Evolutionary conservation across 2,797 vertebrate genomes (phyloP).

Genomic region (Pygocentrus nattereri): DNA sequence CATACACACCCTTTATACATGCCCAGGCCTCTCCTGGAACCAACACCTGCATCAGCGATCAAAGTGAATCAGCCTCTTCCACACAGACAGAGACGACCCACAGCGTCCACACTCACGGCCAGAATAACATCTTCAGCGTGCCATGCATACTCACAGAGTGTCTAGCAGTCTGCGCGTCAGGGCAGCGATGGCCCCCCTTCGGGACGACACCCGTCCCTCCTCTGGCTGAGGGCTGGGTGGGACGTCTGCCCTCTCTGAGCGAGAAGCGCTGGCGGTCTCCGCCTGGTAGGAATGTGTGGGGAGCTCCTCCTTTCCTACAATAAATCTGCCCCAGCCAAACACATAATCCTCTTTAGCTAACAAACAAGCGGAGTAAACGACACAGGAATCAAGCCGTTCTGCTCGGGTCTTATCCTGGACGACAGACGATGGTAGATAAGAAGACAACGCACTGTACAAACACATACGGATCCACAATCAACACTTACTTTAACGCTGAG

Average conservation of each 20-base stretch:
- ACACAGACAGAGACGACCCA: background rate
- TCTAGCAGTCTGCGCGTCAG: conserved; percentile 86
- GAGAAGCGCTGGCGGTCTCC: conserved; percentile 75
- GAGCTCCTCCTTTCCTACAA: conserved; percentile 97
- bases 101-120: background rate
- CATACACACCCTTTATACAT: no score
- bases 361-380: background rate
- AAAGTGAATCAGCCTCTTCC: no score
- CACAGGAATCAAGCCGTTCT: background rate
- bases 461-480: background rate
- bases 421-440: background rate
- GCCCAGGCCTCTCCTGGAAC: no score
- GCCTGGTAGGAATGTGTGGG: conserved; percentile 84
- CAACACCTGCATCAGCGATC: no score
- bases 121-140: background rate
- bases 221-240: conserved; percentile 61
- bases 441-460: background rate
- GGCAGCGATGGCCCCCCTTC: conserved; percentile 73
- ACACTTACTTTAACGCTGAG: conserved; percentile 95
- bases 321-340: conserved; percentile 82
- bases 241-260: conserved; percentile 58
- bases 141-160: conserved; percentile 83
- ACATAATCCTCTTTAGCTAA: conserved; percentile 17
- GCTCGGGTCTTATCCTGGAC: no score
- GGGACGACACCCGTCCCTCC: conserved; percentile 64